Conservation (phyloP, 1,140 invertebrate genomes). For the Stenopsyche tienmushanensis region DNA sequence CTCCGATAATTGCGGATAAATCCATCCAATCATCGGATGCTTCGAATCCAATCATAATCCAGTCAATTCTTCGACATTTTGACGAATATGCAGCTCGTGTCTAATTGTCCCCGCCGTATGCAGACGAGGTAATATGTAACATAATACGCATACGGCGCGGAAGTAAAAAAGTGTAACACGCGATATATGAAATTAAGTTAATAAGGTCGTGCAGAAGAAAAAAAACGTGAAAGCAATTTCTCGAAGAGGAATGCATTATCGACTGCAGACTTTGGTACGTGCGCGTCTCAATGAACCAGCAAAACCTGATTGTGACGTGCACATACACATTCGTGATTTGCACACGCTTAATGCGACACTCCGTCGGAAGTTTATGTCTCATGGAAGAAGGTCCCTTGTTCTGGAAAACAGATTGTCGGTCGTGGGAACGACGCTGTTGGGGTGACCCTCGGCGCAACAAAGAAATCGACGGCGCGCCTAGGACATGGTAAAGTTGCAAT, state of each 20-base stretch:
- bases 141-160: conserved; percentile 6
- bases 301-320: conserved; percentile 3
- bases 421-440: no score
- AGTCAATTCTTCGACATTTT: not conserved
- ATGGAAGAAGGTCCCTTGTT: no score
- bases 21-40: no score
- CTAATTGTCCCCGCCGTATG: not conserved
- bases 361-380: no score
- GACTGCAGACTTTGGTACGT: conserved; percentile 9
- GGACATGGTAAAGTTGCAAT: no score
- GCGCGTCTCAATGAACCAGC: not conserved
- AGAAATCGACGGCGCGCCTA: no score
- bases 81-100: not conserved
- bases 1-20: no score
- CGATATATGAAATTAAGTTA: conserved; percentile 32
- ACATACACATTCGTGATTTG: not conserved
- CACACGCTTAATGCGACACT: not conserved
- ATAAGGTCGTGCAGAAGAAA: conserved; percentile 25
- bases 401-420: no score
- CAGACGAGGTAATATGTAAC: not conserved
- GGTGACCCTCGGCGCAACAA: no score
- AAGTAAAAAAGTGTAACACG: conserved; percentile 27
- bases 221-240: conserved; percentile 30
- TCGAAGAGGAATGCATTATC: conserved; percentile 26
- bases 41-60: no score